Conservation (phyloP, 2,888 invertebrate genomes). For the Sminthurides aquaticus region DNA sequence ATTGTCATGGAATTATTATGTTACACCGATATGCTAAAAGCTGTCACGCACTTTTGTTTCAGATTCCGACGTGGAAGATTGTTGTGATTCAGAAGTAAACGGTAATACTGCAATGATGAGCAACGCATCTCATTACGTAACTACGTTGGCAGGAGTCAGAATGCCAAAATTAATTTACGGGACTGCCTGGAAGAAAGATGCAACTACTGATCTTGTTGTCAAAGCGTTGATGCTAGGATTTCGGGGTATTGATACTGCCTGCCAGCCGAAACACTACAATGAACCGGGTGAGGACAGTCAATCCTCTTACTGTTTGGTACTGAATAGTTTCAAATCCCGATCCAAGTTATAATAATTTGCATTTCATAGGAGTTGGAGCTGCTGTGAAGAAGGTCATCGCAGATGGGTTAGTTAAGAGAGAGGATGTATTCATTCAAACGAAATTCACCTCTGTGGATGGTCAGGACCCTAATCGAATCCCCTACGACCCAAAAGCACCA, state of each 20-base stretch:
- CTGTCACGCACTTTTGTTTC: too few relatives aligned
- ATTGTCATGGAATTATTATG: too few relatives aligned
- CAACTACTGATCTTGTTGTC: constrained; percentile 33
- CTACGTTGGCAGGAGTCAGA: constrained; percentile 27
- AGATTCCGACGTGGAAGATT: too few relatives aligned
- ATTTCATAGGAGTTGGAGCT: constrained; percentile 22
- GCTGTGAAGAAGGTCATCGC: constrained; percentile 20
- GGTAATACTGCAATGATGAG: not conserved
- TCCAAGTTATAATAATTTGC: not conserved
- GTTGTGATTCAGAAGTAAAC: too few relatives aligned
- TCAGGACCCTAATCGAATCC: constrained; percentile 37
- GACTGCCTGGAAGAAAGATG: constrained; percentile 41
- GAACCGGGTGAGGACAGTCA: constrained; percentile 34
- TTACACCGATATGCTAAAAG: too few relatives aligned
- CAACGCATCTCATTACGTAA: constrained; percentile 26
- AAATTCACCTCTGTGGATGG: constrained; percentile 41
- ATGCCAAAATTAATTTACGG: constrained; percentile 42
- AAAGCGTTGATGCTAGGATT: constrained; percentile 35
- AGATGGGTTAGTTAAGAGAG: constrained; percentile 12
- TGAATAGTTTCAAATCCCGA: not conserved
- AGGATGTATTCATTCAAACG: constrained; percentile 34
- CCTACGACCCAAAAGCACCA: constrained; percentile 35
- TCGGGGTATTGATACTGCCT: constrained; percentile 40
- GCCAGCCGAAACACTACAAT: constrained; percentile 41
- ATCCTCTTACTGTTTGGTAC: not conserved